These are phyloP conservation scores for Caenorhabditis parvicauda DNA, from an alignment of 2,888 invertebrate species.

Conservation along the genomic window DNA sequence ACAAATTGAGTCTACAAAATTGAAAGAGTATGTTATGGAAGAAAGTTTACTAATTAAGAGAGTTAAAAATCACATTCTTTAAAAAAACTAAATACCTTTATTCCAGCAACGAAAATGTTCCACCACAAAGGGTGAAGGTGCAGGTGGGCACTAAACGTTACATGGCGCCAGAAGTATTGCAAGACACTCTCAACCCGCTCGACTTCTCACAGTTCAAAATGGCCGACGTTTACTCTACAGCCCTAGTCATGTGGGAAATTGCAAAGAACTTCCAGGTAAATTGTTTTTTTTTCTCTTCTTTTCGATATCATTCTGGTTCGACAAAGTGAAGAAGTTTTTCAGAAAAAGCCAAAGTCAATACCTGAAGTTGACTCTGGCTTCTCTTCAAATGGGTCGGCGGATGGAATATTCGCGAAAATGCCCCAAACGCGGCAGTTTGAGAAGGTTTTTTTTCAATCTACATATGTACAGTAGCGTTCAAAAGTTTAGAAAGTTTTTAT, in stretches of 20 bases:
- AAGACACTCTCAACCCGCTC: slow-evolving; percentile 60
- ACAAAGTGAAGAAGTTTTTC: too few species aligned
- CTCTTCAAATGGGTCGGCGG: too few species aligned
- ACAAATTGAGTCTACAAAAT: too few species aligned
- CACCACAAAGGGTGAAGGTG: slow-evolving; percentile 49
- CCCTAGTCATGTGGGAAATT: slow-evolving; percentile 95
- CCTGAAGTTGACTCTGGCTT: too few species aligned
- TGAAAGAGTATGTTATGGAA: too few species aligned
- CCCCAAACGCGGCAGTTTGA: too few species aligned
- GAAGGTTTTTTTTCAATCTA: too few species aligned
- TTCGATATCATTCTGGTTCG: too few species aligned
- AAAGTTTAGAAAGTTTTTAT: too few species aligned
- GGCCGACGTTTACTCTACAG: slow-evolving; percentile 95
- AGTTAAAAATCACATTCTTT: slow-evolving; percentile 1
- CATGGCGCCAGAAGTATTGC: slow-evolving; percentile 65
- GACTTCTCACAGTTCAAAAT: slow-evolving; percentile 96
- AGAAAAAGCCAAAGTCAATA: neutral
- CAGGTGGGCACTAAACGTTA: slow-evolving; percentile 62
- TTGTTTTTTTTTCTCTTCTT: too few species aligned
- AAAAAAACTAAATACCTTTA: neutral
- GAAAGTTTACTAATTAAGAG: neutral
- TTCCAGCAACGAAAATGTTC: slow-evolving; percentile 44
- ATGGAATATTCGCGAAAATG: too few species aligned
- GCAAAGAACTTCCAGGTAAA: slow-evolving; percentile 71
- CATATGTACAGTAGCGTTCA: too few species aligned